Evolutionary conservation across 2,888 invertebrate species (phyloP), one percentile per base, ranked within the genome.

Genomic region (Aleiodes leptofemur): DNA sequence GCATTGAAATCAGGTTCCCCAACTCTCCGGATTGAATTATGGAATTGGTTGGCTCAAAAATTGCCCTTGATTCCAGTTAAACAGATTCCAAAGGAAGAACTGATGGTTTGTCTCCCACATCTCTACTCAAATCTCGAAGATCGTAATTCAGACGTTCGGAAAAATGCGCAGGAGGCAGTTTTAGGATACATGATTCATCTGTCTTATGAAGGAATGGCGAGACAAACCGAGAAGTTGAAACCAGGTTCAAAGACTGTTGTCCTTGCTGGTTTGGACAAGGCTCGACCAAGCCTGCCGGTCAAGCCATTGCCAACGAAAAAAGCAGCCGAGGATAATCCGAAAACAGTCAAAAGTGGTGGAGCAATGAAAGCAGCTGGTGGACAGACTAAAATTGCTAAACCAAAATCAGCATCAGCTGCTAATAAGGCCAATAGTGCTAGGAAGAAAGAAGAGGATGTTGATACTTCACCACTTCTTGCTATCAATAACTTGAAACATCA

Each of bases 101-200:
- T 98, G 1, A 88, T 93, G 0, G 90, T 93, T 1, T 95, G 96
- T 89, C 90, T 98, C 75, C 95, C 96, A 0, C 91, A 93, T 81
- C 90, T 98, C 72, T 97, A 94, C 90, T 92, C 93, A 51, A 96
- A 96, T 84, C 90, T 98, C 76, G 98, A 97, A 87, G 98, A 98
- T 90, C 93, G 98, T 73, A 96, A 95, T 86, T 95, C 94, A 0
- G 98, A 98, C 81, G 98, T 98, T 4, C 92, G 98, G 11, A 97
- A 97, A 87, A 96, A 95, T 84, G 95, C 97, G 1, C 94, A 95
- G 72, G 98, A 98, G 86, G 96, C 97, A 56, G 94, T 98, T 51
- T 90, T 97, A 57, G 97, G 97, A 3, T 93, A 97, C 83, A 98
- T 98, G 98, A 93, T 97, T 79, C 98, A 98, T 87, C 91, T 97